Evolutionary conservation across 2,797 vertebrate genomes (phyloP).

Genomic region (Dermochelys coriacea): DNA sequence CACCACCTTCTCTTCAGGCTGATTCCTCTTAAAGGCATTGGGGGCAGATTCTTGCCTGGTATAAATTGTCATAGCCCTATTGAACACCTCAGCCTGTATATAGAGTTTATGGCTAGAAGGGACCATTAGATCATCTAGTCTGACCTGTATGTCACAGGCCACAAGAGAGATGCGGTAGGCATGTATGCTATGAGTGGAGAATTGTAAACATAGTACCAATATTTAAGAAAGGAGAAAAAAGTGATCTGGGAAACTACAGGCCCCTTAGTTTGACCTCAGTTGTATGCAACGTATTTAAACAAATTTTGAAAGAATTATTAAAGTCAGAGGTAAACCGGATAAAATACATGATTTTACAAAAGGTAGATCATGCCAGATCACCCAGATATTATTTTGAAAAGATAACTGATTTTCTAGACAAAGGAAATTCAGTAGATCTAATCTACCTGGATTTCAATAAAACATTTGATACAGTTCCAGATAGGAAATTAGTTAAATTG

Average conservation of each 20-base stretch:
- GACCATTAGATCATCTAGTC: not conserved
- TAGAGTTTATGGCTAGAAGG: not conserved
- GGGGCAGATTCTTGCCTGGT: not conserved
- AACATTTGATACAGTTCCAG: not conserved
- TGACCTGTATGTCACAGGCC: not conserved
- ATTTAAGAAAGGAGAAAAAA: not conserved
- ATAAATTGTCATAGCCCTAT: not conserved
- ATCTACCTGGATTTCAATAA: not conserved
- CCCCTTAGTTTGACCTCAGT: not conserved
- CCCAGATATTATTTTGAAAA: not conserved
- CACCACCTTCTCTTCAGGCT: not conserved
- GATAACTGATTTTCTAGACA: not conserved
- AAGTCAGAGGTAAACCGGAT: not conserved
- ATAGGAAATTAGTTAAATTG: not conserved
- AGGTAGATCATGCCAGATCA: not conserved
- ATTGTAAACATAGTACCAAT: not conserved
- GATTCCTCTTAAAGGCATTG: not conserved
- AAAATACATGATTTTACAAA: not conserved
- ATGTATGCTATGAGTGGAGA: not conserved
- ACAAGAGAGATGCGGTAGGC: not conserved
- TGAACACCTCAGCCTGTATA: not conserved
- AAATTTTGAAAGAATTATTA: not conserved
- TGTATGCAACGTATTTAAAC: not conserved
- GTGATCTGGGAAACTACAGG: not conserved
- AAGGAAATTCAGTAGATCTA: not conserved